These are phyloP conservation scores for Acanthaster planci DNA, from an alignment of 35 echinoderm and acorn worm genomes.

Conservation along the genomic window DNA sequence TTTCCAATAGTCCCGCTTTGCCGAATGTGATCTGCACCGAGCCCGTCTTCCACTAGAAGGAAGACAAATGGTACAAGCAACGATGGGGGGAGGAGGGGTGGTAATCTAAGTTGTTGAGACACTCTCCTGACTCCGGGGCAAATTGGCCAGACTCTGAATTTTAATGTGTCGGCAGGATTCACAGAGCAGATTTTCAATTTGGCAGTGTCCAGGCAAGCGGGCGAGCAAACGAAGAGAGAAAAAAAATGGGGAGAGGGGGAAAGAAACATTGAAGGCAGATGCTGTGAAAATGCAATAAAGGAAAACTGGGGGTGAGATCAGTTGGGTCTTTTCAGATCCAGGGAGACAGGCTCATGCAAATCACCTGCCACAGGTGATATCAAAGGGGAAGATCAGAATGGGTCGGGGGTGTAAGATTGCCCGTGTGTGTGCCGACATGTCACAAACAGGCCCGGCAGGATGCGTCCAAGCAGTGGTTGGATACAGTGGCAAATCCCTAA, in stretches of 20 bases:
- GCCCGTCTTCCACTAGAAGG: too few species aligned
- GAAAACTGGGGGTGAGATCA: neutral
- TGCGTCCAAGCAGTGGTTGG: neutral
- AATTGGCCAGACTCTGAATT: slow-evolving; percentile 9
- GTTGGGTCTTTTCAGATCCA: neutral
- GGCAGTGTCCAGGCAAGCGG: neutral
- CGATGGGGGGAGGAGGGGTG: too few species aligned
- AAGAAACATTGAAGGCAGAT: too few species aligned
- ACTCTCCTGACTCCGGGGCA: neutral
- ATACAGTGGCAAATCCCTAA: neutral
- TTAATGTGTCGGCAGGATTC: neutral
- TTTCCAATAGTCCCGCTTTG: too few species aligned
- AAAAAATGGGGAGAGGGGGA: too few species aligned
- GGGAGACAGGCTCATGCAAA: neutral
- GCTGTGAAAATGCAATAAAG: slow-evolving; percentile 14
- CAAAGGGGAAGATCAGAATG: neutral
- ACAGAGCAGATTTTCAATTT: neutral
- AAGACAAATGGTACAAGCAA: too few species aligned
- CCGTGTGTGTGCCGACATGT: neutral
- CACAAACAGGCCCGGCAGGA: neutral
- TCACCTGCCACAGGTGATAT: slow-evolving; percentile 2
- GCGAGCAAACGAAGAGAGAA: too few species aligned
- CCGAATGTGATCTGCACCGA: too few species aligned
- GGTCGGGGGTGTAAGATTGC: neutral
- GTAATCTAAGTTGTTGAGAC: slow-evolving; percentile 3